These are phyloP conservation scores for Acanthisitta chloris DNA, from an alignment of 2,113 vertebrate species.

Conservation along the genomic window DNA sequence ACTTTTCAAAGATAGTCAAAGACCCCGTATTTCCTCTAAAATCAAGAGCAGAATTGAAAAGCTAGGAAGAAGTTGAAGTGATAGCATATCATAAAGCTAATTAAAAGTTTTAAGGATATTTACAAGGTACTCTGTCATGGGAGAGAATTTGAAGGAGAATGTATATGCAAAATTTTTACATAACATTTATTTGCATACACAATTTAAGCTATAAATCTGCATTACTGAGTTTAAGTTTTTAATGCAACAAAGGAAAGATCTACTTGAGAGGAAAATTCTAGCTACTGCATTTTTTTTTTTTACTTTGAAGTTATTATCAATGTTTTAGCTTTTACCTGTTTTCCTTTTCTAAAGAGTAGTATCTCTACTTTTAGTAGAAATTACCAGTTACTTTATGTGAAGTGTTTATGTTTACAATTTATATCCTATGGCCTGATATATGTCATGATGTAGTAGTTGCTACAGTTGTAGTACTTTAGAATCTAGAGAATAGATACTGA, in stretches of 20 bases:
- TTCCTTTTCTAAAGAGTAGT: not conserved
- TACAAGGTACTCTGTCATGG: not conserved
- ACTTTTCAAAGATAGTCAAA: not conserved
- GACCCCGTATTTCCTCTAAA: not conserved
- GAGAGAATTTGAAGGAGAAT: not conserved
- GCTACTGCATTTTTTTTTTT: not conserved
- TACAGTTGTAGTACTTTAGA: not conserved
- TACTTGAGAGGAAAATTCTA: not conserved
- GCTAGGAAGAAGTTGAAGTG: not conserved
- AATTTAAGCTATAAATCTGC: not conserved
- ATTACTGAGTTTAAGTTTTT: not conserved
- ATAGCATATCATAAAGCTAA: not conserved
- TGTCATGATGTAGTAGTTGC: not conserved
- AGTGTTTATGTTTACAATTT: not conserved
- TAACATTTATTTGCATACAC: not conserved
- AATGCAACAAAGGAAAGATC: not conserved
- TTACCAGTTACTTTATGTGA: not conserved
- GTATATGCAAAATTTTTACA: not conserved
- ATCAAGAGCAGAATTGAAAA: not conserved
- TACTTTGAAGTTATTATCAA: not conserved
- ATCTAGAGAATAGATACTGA: not conserved
- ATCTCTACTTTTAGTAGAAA: not conserved
- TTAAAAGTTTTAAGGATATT: not conserved
- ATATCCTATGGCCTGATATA: not conserved
- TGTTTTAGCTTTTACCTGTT: not conserved